phyloP scores from a whole-genome alignment of 2,888 invertebrate species.

The Mythimna lalbum region DNA sequence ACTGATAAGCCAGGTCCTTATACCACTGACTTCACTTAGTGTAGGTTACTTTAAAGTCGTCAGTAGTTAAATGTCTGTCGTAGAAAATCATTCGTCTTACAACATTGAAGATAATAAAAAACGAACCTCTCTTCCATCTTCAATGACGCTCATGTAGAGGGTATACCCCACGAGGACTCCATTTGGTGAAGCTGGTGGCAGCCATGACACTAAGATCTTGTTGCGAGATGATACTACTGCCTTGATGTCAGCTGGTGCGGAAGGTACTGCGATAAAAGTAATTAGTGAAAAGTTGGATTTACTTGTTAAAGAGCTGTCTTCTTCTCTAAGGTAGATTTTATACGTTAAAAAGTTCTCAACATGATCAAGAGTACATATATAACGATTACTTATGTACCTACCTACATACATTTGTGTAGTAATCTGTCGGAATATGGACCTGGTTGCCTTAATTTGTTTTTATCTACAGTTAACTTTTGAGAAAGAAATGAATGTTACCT shows the following conservation, averaged over 20 bases:
- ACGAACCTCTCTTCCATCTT: constrained; percentile 92
- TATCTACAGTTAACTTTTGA: background rate
- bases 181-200: constrained; percentile 95
- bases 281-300: no score
- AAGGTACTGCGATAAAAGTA: constrained; percentile 92
- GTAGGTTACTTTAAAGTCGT: no score
- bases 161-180: constrained; percentile 96
- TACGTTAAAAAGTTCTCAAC: no score
- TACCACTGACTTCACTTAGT: background rate
- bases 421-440: background rate
- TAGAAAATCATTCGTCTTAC: background rate
- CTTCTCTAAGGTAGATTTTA: no score
- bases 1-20: background rate
- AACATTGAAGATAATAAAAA: background rate
- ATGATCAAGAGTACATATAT: no score
- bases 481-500: background rate
- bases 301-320: no score
- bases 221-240: constrained; percentile 96
- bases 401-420: no score
- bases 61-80: background rate
- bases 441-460: background rate
- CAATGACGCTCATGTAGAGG: constrained; percentile 95
- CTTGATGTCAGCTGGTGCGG: constrained; percentile 97
- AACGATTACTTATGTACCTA: no score
- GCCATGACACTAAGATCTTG: constrained; percentile 97